phyloP scores from a whole-genome alignment of 1,140 invertebrate species.

The Cardiocondyla obscurior region DNA sequence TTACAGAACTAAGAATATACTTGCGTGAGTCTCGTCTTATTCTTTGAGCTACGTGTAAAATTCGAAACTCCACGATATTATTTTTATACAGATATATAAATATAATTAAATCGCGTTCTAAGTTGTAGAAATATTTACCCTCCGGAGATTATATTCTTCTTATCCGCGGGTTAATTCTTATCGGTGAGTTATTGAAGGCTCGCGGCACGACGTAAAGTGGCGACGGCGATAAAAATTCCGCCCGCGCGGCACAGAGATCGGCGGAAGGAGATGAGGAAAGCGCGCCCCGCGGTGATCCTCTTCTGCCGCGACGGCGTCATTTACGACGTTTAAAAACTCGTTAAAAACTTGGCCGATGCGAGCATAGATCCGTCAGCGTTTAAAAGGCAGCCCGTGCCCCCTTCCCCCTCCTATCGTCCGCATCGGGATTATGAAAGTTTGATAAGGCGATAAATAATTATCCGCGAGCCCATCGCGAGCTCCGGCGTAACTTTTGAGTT shows the following conservation, averaged over 20 bases:
- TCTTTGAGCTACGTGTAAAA: not conserved
- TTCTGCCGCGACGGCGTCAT: conserved; percentile 71
- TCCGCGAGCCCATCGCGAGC: conserved; percentile 71
- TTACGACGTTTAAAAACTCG: conserved; percentile 81
- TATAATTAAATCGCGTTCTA: not conserved
- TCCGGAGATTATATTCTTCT: not conserved
- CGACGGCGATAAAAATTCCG: conserved; percentile 66
- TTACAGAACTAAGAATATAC: too few relatives aligned
- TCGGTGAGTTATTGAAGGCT: conserved; percentile 41
- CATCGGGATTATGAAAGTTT: conserved; percentile 80
- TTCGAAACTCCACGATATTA: not conserved
- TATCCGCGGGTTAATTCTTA: conserved; percentile 45
- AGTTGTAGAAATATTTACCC: conserved; percentile 24
- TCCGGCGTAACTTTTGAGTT: conserved; percentile 72
- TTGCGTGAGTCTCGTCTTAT: too few relatives aligned
- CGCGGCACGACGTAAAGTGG: conserved; percentile 50
- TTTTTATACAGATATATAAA: not conserved
- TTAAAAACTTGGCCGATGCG: conserved; percentile 78
- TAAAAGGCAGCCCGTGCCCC: conserved; percentile 18
- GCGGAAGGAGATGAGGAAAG: not conserved
- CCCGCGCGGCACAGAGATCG: conserved; percentile 45
- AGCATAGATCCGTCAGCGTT: conserved; percentile 60
- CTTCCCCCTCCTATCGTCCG: conserved; percentile 3
- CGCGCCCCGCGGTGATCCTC: conserved; percentile 55
- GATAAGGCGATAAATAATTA: conserved; percentile 82